A percentile compares a stretch with the other conserved stretches of the same genome.
phyloP scores from a whole-genome alignment of 2,113 vertebrate genomes.

The Kryptolebias marmoratus region DNA sequence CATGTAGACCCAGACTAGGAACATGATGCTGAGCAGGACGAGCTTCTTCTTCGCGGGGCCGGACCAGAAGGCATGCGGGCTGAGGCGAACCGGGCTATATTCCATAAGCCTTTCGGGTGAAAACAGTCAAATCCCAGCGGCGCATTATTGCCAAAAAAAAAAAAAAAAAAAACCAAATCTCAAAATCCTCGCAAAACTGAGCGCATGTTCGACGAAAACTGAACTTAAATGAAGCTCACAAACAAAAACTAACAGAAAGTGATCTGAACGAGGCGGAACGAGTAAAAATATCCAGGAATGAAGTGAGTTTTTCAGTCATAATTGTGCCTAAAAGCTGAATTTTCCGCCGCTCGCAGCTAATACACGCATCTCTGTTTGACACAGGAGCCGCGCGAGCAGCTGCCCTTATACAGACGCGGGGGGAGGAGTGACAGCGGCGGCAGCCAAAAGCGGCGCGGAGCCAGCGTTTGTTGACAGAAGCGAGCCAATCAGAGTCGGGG shows the following conservation, averaged over 20 bases:
- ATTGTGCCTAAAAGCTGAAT: neutral
- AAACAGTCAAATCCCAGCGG: slow-evolving; percentile 74
- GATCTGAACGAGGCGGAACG: neutral
- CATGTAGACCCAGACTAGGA: slow-evolving; percentile 93
- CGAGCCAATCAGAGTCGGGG: slow-evolving; percentile 64
- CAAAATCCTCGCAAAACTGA: slow-evolving; percentile 52
- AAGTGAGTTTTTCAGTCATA: slow-evolving; percentile 40
- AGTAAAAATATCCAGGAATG: slow-evolving; percentile 39
- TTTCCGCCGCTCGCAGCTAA: slow-evolving; percentile 9
- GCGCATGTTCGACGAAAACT: slow-evolving; percentile 45
- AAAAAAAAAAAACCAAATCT: slow-evolving; percentile 44
- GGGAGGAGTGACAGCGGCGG: slow-evolving; percentile 38
- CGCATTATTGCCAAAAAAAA: slow-evolving; percentile 73
- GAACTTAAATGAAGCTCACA: neutral
- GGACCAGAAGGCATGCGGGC: slow-evolving; percentile 80
- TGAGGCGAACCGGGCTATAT: slow-evolving; percentile 86
- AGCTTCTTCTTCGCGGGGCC: slow-evolving; percentile 87
- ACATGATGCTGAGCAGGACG: slow-evolving; percentile 89
- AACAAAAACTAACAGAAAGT: slow-evolving; percentile 8
- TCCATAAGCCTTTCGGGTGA: slow-evolving; percentile 84
- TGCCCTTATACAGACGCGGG: slow-evolving; percentile 65
- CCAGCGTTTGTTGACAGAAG: slow-evolving; percentile 42
- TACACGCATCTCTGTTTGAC: slow-evolving; percentile 59
- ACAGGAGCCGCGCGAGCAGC: slow-evolving; percentile 9
- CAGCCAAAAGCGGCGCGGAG: slow-evolving; percentile 46